These are phyloP conservation scores for Calameuta pallipes DNA, from an alignment of 2,888 invertebrate genomes.

Conservation along the genomic window DNA sequence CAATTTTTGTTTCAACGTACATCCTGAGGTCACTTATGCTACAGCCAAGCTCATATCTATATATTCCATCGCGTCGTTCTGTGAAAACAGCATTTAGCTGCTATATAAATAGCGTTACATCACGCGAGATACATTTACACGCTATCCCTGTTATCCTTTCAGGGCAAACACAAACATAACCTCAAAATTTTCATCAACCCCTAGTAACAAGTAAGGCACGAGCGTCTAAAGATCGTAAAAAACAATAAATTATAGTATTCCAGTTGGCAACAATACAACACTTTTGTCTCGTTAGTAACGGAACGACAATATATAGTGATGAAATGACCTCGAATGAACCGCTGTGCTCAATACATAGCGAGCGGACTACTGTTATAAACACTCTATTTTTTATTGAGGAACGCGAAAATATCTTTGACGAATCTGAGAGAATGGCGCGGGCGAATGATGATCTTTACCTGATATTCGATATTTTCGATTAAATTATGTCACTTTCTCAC, in stretches of 20 bases:
- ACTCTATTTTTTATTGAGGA: slow-evolving; percentile 33
- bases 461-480: neutral
- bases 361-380: slow-evolving; percentile 42
- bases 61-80: neutral
- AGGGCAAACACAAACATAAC: slow-evolving; percentile 48
- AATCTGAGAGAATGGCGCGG: slow-evolving; percentile 8
- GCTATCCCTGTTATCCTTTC: neutral
- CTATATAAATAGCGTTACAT: neutral
- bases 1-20: slow-evolving; percentile 12
- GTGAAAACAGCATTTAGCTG: neutral
- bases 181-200: slow-evolving; percentile 25
- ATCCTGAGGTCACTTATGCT: neutral
- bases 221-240: neutral
- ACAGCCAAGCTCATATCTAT: neutral
- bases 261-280: neutral
- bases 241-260: neutral
- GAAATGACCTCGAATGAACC: slow-evolving; percentile 48
- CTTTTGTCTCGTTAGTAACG: neutral
- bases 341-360: slow-evolving; percentile 46
- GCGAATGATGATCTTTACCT: slow-evolving; percentile 6
- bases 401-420: slow-evolving; percentile 18
- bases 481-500: slow-evolving; percentile 9
- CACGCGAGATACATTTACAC: neutral
- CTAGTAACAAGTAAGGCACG: neutral
- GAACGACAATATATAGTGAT: slow-evolving; percentile 15